Base-by-base conservation (phyloP, 2,113 vertebrate genomes). In the Caranx ignobilis region DNA sequence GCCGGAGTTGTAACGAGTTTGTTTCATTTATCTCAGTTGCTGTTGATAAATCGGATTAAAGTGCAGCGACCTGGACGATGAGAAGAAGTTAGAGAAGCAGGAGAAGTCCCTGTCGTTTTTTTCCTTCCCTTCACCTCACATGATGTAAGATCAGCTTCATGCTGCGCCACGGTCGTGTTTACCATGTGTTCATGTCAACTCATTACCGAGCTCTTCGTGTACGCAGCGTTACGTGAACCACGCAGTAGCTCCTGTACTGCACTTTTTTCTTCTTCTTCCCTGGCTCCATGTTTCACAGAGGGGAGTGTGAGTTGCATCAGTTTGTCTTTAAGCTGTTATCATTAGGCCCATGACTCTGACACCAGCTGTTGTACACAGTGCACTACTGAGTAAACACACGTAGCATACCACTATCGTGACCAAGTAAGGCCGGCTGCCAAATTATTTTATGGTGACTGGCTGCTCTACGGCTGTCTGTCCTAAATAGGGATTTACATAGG, bases 371-470 rank as follows among this genome's bases (percentile, higher is more conserved):
- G 88, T 91, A 82, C 89, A 88, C 88, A 67, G 79, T 54, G 66
- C 90, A 88, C 84, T 91, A 83, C 78, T 88, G 84, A 89, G 86
- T 87, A 90, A 89, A 93, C 89, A 91, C 86, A 85, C 84, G 85
- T 84, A 90, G 80, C 87, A 85, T 85, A 82, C 79, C 80, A 85
- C 80, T 32, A 79, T 71, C 82, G 56, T 92, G 86, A 91, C 89
- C 88, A 91, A 94, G 85, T 85, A 92, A 90, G 91, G 88, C 75
- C 34, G 48, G 11, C 61, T 87, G 92, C 91, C 83, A 90, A 88
- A 89, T 89, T 60, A 87, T 87, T 90, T 91, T 82, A 90, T 89
- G 88, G 70, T 50, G 31, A 55, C 67, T 79, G 31, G 59, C 67
- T 79, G 79, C 66, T 82, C 66, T 76, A 61, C 3, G 61, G 47